These are phyloP conservation scores for Pollachius pollachius DNA, from an alignment of 2,113 vertebrate species.

Conservation along the genomic window DNA sequence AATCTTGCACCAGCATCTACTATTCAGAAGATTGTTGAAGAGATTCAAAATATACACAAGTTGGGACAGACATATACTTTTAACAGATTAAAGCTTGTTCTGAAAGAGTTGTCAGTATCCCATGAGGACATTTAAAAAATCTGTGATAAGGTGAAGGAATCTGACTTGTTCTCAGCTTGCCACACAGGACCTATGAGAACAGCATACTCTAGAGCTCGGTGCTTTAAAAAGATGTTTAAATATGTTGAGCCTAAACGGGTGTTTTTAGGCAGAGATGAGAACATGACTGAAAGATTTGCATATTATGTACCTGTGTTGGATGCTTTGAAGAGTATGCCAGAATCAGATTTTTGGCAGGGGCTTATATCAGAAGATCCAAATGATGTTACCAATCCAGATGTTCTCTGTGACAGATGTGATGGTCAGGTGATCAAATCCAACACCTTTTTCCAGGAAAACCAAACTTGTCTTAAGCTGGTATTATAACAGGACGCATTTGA, in stretches of 20 bases:
- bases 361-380: slow-evolving; percentile 3
- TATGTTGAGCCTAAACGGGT: slow-evolving; percentile 23
- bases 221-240: slow-evolving; percentile 21
- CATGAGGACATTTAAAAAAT: slow-evolving; percentile 35
- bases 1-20: slow-evolving; percentile 17
- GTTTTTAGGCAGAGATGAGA: slow-evolving; percentile 22
- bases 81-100: slow-evolving; percentile 15
- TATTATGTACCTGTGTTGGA: slow-evolving; percentile 30
- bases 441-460: slow-evolving; percentile 31
- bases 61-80: slow-evolving; percentile 20
- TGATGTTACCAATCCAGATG: slow-evolving; percentile 8
- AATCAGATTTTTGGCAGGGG: slow-evolving; percentile 2
- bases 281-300: slow-evolving; percentile 20
- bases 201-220: slow-evolving; percentile 18
- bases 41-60: slow-evolving; percentile 13
- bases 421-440: slow-evolving; percentile 25
- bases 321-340: slow-evolving; percentile 18
- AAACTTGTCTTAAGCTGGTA: slow-evolving; percentile 25
- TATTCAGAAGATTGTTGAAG: slow-evolving; percentile 18
- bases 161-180: slow-evolving; percentile 31
- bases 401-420: slow-evolving; percentile 21
- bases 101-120: slow-evolving; percentile 12
- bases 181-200: slow-evolving; percentile 22
- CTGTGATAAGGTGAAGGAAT: slow-evolving; percentile 27
- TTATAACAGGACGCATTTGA: slow-evolving; percentile 38